Evolutionary conservation across 2,888 invertebrate genomes (phyloP).

Genomic region (Lumbricus terrestris): DNA sequence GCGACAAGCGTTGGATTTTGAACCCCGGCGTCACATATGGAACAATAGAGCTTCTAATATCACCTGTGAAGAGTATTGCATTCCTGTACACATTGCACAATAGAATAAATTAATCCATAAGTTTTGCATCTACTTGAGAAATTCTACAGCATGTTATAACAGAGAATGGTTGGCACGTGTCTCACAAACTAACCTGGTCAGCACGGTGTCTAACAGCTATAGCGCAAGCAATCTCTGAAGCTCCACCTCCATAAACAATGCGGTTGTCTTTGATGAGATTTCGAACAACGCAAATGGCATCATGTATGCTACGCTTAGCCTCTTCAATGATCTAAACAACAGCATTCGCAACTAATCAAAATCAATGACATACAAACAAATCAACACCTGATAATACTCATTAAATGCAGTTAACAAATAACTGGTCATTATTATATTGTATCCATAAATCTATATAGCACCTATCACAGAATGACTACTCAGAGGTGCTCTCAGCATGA

Average conservation of each 20-base stretch:
- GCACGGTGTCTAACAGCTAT: slow-evolving; percentile 85
- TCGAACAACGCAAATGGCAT: slow-evolving; percentile 73
- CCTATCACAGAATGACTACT: too few relatives aligned
- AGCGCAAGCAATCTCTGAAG: slow-evolving; percentile 91
- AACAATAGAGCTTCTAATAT: not conserved
- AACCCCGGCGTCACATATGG: too few relatives aligned
- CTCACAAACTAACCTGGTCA: slow-evolving; percentile 63
- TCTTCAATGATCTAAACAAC: slow-evolving; percentile 69
- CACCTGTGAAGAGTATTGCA: not conserved
- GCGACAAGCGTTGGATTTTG: too few relatives aligned
- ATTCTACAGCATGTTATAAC: not conserved
- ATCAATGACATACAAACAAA: not conserved
- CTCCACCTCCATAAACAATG: slow-evolving; percentile 96
- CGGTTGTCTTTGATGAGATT: slow-evolving; percentile 71
- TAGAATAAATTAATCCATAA: not conserved
- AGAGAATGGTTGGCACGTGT: not conserved
- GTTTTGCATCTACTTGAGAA: not conserved
- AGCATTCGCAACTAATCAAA: not conserved
- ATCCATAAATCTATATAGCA: too few relatives aligned
- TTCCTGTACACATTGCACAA: not conserved
- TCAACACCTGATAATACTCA: not conserved
- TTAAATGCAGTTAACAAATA: not conserved
- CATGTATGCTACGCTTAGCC: slow-evolving; percentile 73
- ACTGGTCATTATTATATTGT: too few relatives aligned
- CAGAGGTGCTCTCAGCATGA: too few relatives aligned